Evolutionary conservation across 2,113 vertebrate genomes (phyloP).

Genomic region (Catharus fuscescens): DNA sequence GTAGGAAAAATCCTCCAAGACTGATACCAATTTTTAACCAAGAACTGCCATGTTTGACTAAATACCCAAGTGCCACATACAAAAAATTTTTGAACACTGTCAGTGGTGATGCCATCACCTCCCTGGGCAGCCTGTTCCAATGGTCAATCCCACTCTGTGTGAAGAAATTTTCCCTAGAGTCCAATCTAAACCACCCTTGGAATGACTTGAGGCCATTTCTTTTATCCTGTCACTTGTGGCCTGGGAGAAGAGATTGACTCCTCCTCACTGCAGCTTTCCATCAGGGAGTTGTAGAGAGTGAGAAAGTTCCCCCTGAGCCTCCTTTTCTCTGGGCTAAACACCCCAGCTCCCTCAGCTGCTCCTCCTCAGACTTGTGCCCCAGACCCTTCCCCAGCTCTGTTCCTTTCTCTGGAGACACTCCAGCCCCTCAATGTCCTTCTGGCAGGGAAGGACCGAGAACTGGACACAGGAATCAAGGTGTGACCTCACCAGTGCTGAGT

Average conservation of each 20-base stretch:
- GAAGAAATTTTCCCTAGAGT: neutral
- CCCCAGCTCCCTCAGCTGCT: neutral
- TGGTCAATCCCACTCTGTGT: neutral
- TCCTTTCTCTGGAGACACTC: neutral
- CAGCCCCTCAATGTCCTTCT: neutral
- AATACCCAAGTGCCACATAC: neutral
- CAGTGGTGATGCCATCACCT: neutral
- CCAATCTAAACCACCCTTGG: neutral
- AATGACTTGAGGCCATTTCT: neutral
- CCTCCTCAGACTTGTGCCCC: neutral
- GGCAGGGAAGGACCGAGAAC: neutral
- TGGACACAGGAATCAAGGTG: rapidly evolving
- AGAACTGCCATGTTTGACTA: neutral
- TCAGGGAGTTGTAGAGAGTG: rapidly evolving
- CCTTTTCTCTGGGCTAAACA: neutral
- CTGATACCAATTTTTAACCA: neutral
- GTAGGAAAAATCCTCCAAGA: neutral
- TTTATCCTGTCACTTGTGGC: neutral
- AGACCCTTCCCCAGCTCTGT: rapidly evolving
- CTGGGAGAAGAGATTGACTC: neutral
- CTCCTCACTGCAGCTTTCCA: neutral
- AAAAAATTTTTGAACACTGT: neutral
- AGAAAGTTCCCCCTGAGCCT: neutral
- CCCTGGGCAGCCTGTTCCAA: neutral
- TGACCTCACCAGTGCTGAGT: rapidly evolving